Evolutionary conservation across 2,113 vertebrate species (phyloP).

Genomic region (Corynorhinus townsendii): DNA sequence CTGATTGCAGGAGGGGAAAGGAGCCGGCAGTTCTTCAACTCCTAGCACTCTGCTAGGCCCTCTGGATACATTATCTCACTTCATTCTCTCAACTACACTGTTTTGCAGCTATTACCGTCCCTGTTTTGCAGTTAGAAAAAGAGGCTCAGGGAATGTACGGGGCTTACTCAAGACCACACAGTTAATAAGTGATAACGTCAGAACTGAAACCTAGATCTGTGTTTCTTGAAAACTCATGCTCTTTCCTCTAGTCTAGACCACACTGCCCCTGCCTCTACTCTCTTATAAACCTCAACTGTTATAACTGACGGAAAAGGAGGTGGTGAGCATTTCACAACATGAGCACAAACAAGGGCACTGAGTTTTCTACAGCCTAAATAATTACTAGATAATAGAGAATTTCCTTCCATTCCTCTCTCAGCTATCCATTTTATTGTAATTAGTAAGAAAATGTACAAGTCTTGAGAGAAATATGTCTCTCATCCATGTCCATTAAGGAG

Average conservation of each 20-base stretch:
- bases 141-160: background rate
- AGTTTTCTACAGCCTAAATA: background rate
- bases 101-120: background rate
- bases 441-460: background rate
- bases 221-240: conserved; percentile 18
- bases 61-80: background rate
- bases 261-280: background rate
- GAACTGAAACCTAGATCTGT: conserved; percentile 26
- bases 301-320: background rate
- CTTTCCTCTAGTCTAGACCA: background rate
- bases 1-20: background rate
- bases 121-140: background rate
- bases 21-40: background rate
- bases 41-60: background rate
- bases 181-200: background rate
- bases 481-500: background rate
- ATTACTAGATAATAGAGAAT: background rate
- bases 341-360: background rate
- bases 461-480: background rate
- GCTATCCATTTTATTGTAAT: background rate
- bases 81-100: background rate
- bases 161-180: background rate
- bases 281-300: background rate
- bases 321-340: background rate
- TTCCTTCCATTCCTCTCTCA: background rate